Conservation (phyloP, 2,113 vertebrate species). For the Sapajus apella region DNA sequence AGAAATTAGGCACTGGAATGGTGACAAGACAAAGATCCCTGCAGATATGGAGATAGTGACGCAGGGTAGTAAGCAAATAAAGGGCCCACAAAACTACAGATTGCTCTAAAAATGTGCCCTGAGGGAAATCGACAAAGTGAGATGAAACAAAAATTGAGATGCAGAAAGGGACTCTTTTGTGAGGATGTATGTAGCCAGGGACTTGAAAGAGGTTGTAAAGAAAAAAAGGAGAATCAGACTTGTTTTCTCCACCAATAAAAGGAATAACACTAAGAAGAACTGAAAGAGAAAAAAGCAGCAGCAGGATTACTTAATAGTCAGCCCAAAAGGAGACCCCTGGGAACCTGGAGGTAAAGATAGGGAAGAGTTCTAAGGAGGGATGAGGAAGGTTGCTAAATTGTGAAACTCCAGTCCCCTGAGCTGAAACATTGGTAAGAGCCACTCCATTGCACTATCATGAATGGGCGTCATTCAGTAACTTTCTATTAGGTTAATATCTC, state of each 20-base stretch:
- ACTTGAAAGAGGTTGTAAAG: neutral
- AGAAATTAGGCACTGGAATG: neutral
- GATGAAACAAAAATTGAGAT: neutral
- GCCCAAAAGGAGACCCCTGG: neutral
- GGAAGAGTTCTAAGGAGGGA: neutral
- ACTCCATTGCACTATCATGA: neutral
- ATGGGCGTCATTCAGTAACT: neutral
- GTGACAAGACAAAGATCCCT: neutral
- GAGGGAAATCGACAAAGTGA: neutral
- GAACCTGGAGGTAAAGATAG: neutral
- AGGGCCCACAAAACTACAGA: neutral
- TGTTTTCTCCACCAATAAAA: neutral
- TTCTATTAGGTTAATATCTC: neutral
- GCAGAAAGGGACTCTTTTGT: neutral
- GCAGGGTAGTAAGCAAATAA: neutral
- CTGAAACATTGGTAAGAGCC: neutral
- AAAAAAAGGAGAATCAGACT: neutral
- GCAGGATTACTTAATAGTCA: neutral
- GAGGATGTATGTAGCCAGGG: neutral
- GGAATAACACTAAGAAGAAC: neutral
- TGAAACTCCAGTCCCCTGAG: neutral
- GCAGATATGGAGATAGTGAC: neutral
- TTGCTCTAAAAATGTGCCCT: neutral
- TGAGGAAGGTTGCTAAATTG: neutral
- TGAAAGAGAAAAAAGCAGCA: neutral